phyloP scores from a whole-genome alignment of 2,113 vertebrate genomes.

The Circaetus cinerascens region DNA sequence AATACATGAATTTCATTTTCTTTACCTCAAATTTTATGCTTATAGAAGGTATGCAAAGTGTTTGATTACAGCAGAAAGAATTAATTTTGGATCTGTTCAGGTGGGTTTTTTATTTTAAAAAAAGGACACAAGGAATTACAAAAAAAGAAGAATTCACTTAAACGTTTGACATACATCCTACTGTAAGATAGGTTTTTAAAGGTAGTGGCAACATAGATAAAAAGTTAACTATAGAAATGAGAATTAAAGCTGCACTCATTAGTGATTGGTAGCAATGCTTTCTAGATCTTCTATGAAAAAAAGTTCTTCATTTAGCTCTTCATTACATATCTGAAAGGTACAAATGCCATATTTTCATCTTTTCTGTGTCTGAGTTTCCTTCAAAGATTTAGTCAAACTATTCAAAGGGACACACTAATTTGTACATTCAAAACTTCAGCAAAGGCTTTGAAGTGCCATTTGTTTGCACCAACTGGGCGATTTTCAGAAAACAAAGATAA shows the following conservation, averaged over 20 bases:
- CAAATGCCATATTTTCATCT: neutral
- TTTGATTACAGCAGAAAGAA: neutral
- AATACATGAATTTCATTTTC: conserved; percentile 9
- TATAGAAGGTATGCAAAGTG: neutral
- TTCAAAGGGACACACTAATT: neutral
- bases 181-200: neutral
- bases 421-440: neutral
- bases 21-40: neutral
- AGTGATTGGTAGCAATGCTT: neutral
- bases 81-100: neutral
- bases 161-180: neutral
- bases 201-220: neutral
- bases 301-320: neutral
- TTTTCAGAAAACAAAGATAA: neutral
- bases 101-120: neutral
- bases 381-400: neutral
- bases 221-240: neutral
- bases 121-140: neutral
- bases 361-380: neutral
- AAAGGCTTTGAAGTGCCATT: neutral
- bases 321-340: neutral
- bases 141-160: neutral
- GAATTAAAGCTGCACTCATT: neutral
- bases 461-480: neutral
- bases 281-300: neutral